Conservation (phyloP, 2,113 vertebrate species). For the Atherinomorus stipes region DNA sequence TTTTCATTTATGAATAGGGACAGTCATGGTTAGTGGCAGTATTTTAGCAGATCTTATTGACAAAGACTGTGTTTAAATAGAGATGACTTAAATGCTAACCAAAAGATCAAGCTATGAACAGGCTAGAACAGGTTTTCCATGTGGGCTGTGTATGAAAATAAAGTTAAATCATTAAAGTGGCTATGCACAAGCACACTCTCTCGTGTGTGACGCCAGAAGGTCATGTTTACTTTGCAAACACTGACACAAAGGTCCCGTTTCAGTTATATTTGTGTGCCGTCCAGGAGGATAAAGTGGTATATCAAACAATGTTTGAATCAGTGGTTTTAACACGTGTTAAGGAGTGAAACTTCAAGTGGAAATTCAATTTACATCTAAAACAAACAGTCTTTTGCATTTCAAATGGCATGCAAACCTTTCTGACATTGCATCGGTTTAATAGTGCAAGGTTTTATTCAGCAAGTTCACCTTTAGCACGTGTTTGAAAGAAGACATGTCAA, state of each 20-base stretch:
- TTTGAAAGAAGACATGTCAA: not conserved
- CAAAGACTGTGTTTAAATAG: too few species aligned
- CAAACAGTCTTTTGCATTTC: not conserved
- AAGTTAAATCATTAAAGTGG: not conserved
- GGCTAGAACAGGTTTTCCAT: not conserved
- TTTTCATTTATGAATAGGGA: too few species aligned
- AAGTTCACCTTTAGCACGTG: not conserved
- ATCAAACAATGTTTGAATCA: not conserved
- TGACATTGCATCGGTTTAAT: not conserved
- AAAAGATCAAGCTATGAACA: not conserved
- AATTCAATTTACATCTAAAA: not conserved
- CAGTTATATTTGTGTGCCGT: not conserved
- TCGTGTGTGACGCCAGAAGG: not conserved
- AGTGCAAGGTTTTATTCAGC: not conserved
- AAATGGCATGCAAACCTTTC: not conserved
- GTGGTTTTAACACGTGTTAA: not conserved
- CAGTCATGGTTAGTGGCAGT: too few species aligned
- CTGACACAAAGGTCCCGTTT: not conserved
- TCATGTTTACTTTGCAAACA: conserved; percentile 37
- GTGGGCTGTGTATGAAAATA: not conserved
- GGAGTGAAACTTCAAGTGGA: not conserved
- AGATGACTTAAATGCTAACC: not conserved
- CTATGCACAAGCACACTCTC: not conserved
- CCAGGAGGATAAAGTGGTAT: not conserved
- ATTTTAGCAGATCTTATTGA: too few species aligned